Conservation (phyloP, 2,113 vertebrate species). For the Ceuthmochares aereus region DNA sequence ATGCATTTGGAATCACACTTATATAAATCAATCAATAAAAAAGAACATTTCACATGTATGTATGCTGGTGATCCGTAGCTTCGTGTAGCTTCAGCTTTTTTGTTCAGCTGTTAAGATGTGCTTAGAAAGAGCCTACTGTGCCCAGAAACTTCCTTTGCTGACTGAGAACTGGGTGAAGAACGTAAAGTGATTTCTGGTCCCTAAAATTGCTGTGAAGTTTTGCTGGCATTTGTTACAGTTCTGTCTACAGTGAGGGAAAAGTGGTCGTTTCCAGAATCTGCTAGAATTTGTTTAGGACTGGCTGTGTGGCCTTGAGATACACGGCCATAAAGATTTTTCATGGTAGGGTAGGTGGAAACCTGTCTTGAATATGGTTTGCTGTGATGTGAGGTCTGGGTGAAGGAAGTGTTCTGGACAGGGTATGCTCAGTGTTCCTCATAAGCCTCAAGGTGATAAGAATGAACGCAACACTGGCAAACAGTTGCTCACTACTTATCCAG, state of each 20-base stretch:
- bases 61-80: not conserved
- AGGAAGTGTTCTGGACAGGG: not conserved
- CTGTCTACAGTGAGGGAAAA: not conserved
- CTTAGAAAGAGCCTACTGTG: not conserved
- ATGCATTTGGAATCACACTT: not conserved
- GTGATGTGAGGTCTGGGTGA: not conserved
- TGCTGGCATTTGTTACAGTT: not conserved
- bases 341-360: not conserved
- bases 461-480: not conserved
- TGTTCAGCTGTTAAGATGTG: not conserved
- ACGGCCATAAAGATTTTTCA: not conserved
- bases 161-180: not conserved
- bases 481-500: not conserved
- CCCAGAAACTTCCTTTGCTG: slow-evolving; percentile 16
- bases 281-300: not conserved
- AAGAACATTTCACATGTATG: not conserved
- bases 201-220: not conserved
- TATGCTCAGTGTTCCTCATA: not conserved
- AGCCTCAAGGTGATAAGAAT: not conserved
- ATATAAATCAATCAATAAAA: not conserved
- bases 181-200: not conserved
- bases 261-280: not conserved
- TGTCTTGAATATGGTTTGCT: not conserved
- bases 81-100: slow-evolving; percentile 18
- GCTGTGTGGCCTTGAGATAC: not conserved